Conservation (phyloP, 2,113 vertebrate species). For the Perca flavescens region DNA sequence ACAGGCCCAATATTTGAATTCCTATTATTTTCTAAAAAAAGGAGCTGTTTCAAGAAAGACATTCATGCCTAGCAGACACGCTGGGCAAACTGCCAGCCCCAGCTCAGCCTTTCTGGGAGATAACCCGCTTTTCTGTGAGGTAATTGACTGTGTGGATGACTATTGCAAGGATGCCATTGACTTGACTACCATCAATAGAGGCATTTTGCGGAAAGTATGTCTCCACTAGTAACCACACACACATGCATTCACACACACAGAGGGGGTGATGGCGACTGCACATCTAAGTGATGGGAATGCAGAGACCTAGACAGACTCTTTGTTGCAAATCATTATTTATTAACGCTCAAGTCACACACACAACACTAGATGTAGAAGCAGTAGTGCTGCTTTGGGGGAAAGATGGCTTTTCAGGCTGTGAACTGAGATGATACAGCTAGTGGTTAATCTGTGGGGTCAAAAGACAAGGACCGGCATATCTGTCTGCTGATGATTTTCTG, state of each 20-base stretch:
- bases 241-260: constrained; percentile 1
- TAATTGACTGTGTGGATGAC: constrained; percentile 78
- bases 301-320: constrained; percentile 53
- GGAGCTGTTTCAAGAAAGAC: constrained; percentile 46
- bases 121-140: constrained; percentile 67
- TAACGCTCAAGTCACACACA: constrained; percentile 49
- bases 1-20: constrained; percentile 48
- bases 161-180: constrained; percentile 80
- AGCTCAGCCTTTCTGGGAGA: constrained; percentile 61
- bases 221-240: constrained; percentile 61
- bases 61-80: constrained; percentile 58
- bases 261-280: constrained; percentile 26
- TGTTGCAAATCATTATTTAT: constrained; percentile 65
- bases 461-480: constrained; percentile 51
- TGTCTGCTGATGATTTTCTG: constrained; percentile 61
- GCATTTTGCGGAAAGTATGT: constrained; percentile 65
- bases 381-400: constrained; percentile 11
- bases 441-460: constrained; percentile 68
- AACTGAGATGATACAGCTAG: constrained; percentile 46
- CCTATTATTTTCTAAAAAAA: constrained; percentile 42
- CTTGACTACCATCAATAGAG: constrained; percentile 78
- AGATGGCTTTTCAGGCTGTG: constrained; percentile 45
- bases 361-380: constrained; percentile 53
- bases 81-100: constrained; percentile 58
- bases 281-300: constrained; percentile 64